phyloP scores from a whole-genome alignment of 2,797 vertebrate genomes.

The Myotis findleyi region DNA sequence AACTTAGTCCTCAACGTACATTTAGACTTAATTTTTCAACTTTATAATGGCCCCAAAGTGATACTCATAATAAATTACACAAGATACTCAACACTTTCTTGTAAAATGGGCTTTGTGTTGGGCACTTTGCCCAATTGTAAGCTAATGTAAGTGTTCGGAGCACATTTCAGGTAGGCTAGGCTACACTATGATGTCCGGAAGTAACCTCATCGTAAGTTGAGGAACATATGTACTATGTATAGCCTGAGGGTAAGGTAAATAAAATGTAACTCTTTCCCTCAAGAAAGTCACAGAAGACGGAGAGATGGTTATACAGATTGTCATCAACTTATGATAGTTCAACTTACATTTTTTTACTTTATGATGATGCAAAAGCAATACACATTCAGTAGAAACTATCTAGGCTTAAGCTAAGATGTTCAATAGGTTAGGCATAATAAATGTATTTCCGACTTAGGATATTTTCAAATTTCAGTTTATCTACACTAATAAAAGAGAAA shows the following conservation, averaged over 20 bases:
- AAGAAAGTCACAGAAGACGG: neutral
- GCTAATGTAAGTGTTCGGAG: neutral
- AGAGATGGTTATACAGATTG: neutral
- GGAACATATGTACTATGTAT: neutral
- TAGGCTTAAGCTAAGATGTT: neutral
- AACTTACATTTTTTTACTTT: neutral
- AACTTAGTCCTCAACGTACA: neutral
- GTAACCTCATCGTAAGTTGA: neutral
- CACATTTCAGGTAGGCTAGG: neutral
- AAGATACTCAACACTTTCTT: neutral
- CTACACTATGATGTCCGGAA: neutral
- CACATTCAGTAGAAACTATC: neutral
- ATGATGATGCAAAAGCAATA: neutral
- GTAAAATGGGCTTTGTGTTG: neutral
- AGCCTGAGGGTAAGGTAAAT: neutral
- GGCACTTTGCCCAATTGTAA: neutral
- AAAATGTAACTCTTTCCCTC: slow-evolving; percentile 34
- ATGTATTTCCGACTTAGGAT: neutral
- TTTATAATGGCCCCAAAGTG: neutral
- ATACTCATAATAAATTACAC: neutral
- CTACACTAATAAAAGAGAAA: no score
- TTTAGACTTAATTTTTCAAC: neutral
- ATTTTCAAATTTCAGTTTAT: neutral
- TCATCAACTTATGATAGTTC: neutral
- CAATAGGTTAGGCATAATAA: neutral